phyloP scores from a whole-genome alignment of 2,113 vertebrate species.

The Otis tarda region DNA sequence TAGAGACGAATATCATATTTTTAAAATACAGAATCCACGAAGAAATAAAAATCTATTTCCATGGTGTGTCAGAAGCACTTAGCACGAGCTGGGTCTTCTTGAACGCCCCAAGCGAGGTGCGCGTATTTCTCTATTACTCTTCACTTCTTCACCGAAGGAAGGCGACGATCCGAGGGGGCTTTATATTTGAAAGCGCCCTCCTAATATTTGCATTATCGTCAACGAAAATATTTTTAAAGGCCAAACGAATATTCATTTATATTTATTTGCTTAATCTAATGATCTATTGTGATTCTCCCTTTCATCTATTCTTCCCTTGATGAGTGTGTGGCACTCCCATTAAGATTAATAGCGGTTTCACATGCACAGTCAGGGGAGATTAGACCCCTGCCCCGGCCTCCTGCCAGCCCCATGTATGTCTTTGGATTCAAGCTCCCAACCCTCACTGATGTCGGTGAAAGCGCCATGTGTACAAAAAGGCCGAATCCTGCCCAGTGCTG shows the following conservation, averaged over 20 bases:
- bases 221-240: constrained; percentile 78
- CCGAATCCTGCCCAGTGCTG: constrained; percentile 45
- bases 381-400: constrained; percentile 70
- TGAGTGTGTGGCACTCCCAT: constrained; percentile 66
- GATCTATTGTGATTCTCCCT: constrained; percentile 71
- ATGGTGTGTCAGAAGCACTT: constrained; percentile 24
- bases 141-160: constrained; percentile 62
- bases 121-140: constrained; percentile 38
- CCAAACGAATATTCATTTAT: constrained; percentile 73
- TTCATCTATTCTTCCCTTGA: constrained; percentile 72
- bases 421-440: constrained; percentile 66
- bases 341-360: constrained; percentile 71
- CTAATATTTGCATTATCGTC: constrained; percentile 67
- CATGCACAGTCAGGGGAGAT: constrained; percentile 71
- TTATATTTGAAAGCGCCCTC: constrained; percentile 57
- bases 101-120: constrained; percentile 6
- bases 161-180: not conserved
- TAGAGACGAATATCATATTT: not conserved
- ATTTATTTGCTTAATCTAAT: constrained; percentile 77
- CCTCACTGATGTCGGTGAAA: constrained; percentile 64
- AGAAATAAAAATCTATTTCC: constrained; percentile 63
- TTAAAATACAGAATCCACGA: not conserved
- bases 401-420: constrained; percentile 68
- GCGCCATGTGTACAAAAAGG: constrained; percentile 63
- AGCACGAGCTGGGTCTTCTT: not conserved